A percentile compares a stretch with the other conserved stretches of the same genome.
These are phyloP conservation scores for Ivindomyrus marchei DNA, from an alignment of 2,113 vertebrate genomes.

Conservation along the genomic window DNA sequence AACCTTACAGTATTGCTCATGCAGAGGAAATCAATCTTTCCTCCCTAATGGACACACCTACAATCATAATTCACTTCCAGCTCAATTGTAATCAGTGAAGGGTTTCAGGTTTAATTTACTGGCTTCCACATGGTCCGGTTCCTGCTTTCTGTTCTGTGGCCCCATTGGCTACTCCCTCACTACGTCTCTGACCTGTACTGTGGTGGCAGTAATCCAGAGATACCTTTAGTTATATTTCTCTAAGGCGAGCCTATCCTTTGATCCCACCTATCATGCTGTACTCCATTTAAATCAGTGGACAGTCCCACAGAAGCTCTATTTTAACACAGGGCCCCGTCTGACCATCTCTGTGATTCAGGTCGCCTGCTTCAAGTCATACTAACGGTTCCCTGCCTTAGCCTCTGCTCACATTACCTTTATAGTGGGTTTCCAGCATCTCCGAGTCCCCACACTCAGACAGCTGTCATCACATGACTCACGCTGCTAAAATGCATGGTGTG, in stretches of 20 bases:
- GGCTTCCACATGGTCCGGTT: neutral
- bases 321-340: neutral
- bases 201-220: neutral
- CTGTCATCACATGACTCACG: neutral
- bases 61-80: conserved; percentile 14
- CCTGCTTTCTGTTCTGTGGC: neutral
- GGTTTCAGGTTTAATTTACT: neutral
- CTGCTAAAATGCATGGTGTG: neutral
- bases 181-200: neutral
- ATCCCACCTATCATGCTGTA: neutral
- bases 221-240: neutral
- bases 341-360: neutral
- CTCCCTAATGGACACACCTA: conserved; percentile 15
- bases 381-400: neutral
- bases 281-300: neutral
- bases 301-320: no score
- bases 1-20: conserved; percentile 1
- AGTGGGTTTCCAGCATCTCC: neutral
- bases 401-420: neutral
- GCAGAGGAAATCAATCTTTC: neutral
- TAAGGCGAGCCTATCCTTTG: neutral
- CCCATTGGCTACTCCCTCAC: neutral
- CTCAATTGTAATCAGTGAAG: neutral
- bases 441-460: neutral
- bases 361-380: neutral